Evolutionary conservation across 35 echinoderm and acorn worm species (phyloP).

Genomic region (Apostichopus californicus): DNA sequence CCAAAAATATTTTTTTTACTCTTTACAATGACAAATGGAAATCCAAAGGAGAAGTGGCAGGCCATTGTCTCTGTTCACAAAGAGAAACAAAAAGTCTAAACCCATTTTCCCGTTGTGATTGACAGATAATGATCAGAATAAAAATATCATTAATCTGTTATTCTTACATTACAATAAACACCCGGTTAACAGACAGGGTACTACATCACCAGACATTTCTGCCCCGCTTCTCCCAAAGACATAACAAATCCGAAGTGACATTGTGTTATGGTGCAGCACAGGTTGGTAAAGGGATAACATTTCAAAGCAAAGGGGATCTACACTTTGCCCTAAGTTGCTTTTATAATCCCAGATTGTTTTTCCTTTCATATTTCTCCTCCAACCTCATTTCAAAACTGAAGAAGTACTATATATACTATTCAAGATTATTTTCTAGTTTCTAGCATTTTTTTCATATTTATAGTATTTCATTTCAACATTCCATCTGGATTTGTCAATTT

Average conservation of each 20-base stretch:
- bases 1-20: no score
- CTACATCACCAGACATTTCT: not conserved
- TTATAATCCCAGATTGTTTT: no score
- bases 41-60: no score
- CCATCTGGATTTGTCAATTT: slow-evolving; percentile 34
- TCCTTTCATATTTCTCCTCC: no score
- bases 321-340: not conserved
- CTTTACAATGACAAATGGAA: no score
- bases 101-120: not conserved
- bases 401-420: no score
- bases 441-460: not conserved
- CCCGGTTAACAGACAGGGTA: not conserved
- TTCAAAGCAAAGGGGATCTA: not conserved
- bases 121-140: not conserved
- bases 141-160: not conserved
- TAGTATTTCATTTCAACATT: slow-evolving; percentile 22
- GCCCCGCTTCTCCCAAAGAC: not conserved
- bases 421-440: no score
- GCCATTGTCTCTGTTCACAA: not conserved
- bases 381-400: not conserved
- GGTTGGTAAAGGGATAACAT: not conserved
- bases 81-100: not conserved
- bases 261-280: not conserved
- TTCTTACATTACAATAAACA: not conserved
- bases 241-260: not conserved